phyloP scores from a whole-genome alignment of 2,797 vertebrate genomes.

The Tenualosa thibaudeaui region DNA sequence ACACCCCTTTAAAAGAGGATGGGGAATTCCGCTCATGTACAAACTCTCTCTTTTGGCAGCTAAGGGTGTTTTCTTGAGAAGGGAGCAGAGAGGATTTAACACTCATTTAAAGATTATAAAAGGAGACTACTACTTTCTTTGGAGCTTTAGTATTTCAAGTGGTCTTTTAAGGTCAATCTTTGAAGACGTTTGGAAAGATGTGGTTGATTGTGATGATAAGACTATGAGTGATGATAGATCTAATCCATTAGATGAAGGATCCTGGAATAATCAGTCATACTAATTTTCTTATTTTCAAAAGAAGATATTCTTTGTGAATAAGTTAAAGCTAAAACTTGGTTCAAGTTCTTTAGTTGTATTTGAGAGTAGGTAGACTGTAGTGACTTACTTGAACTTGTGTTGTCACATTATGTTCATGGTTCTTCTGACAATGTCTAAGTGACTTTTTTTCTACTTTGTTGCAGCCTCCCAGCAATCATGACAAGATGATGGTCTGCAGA shows the following conservation, averaged over 20 bases:
- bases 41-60: slow-evolving; percentile 27
- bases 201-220: neutral
- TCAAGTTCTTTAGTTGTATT: neutral
- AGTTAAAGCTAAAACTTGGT: neutral
- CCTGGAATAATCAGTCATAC: neutral
- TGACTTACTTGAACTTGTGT: neutral
- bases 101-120: slow-evolving; percentile 37
- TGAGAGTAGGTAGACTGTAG: neutral
- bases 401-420: neutral
- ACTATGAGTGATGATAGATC: neutral
- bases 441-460: neutral
- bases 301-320: neutral
- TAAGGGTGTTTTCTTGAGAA: slow-evolving; percentile 12
- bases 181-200: neutral
- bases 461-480: neutral
- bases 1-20: slow-evolving; percentile 29
- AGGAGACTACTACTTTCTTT: slow-evolving; percentile 28
- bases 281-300: neutral
- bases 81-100: slow-evolving; percentile 33
- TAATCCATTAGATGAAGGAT: neutral
- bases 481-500: neutral
- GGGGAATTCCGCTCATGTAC: slow-evolving; percentile 51
- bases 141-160: neutral
- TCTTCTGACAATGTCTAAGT: neutral
- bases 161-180: neutral